Conservation (phyloP, 2,113 vertebrate genomes). For the Oryzias javanicus region DNA sequence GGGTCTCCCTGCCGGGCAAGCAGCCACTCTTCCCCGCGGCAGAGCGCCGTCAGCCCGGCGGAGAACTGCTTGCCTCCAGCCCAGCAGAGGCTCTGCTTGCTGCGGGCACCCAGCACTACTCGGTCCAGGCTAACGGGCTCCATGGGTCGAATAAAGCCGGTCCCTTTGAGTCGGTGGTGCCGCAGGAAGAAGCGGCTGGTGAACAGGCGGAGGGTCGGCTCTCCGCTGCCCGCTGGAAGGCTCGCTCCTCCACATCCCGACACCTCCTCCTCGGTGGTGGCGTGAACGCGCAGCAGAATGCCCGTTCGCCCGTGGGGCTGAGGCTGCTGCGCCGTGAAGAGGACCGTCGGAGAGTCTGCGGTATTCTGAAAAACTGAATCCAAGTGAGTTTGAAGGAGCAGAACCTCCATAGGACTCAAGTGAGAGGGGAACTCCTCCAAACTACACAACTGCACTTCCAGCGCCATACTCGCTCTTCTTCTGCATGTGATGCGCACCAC, state of each 20-base stretch:
- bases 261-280: constrained; percentile 59
- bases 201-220: constrained; percentile 64
- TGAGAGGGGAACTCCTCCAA: constrained; percentile 60
- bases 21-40: constrained; percentile 53
- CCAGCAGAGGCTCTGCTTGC: constrained; percentile 59
- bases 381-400: constrained; percentile 48
- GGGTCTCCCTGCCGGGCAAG: constrained; percentile 72
- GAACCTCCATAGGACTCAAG: constrained; percentile 61
- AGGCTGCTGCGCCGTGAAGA: constrained; percentile 62
- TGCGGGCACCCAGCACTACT: constrained; percentile 73
- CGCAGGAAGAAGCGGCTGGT: constrained; percentile 60
- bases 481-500: background rate
- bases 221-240: background rate
- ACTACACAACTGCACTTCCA: constrained; percentile 44
- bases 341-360: constrained; percentile 53
- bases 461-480: constrained; percentile 58
- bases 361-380: constrained; percentile 42
- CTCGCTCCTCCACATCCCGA: constrained; percentile 16
- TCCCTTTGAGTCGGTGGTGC: constrained; percentile 55
- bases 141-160: constrained; percentile 50
- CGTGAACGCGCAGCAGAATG: constrained; percentile 69
- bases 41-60: constrained; percentile 60
- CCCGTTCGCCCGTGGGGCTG: constrained; percentile 10
- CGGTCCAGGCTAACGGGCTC: constrained; percentile 55
- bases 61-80: constrained; percentile 55